Percentiles rank a stretch among this genome's conserved stretches.
These are phyloP conservation scores for Myotis davidii DNA, from an alignment of 2,113 vertebrate species.

Conservation along the genomic window DNA sequence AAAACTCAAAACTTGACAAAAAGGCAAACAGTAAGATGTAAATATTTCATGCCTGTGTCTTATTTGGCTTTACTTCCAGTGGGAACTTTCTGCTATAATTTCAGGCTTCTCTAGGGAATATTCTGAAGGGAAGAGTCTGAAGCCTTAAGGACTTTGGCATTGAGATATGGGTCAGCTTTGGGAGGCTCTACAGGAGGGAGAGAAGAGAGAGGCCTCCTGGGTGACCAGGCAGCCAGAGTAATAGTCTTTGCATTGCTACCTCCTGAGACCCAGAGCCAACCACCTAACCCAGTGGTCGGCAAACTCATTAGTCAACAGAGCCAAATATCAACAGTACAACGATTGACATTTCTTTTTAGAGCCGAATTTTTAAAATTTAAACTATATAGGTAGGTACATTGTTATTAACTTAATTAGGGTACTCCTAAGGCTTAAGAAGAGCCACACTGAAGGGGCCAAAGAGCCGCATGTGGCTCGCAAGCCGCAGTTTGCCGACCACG, in stretches of 20 bases:
- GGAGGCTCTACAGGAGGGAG: too few species aligned
- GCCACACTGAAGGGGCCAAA: too few species aligned
- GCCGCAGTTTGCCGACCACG: too few species aligned
- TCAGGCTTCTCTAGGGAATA: background rate
- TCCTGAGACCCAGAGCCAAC: background rate
- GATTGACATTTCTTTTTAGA: too few species aligned
- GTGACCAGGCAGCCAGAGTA: too few species aligned
- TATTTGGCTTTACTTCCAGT: background rate
- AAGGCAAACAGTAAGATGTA: background rate
- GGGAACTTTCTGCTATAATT: background rate
- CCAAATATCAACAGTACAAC: too few species aligned
- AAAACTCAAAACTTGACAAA: background rate
- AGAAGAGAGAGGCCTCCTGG: background rate
- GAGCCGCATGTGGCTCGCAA: too few species aligned
- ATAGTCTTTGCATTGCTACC: background rate
- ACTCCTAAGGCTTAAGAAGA: too few species aligned
- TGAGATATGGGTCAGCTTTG: background rate
- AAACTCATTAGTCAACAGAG: too few species aligned
- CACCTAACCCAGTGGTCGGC: background rate
- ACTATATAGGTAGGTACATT: too few species aligned
- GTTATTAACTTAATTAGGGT: too few species aligned
- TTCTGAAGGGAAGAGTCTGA: background rate
- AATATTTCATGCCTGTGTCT: slow-evolving; percentile 6
- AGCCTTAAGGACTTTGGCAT: background rate
- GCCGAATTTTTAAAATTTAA: too few species aligned